A percentile compares a stretch with the other conserved stretches of the same genome.
Evolutionary conservation across 2,113 vertebrate genomes (phyloP).

Genomic region (Seriola dumerili): DNA sequence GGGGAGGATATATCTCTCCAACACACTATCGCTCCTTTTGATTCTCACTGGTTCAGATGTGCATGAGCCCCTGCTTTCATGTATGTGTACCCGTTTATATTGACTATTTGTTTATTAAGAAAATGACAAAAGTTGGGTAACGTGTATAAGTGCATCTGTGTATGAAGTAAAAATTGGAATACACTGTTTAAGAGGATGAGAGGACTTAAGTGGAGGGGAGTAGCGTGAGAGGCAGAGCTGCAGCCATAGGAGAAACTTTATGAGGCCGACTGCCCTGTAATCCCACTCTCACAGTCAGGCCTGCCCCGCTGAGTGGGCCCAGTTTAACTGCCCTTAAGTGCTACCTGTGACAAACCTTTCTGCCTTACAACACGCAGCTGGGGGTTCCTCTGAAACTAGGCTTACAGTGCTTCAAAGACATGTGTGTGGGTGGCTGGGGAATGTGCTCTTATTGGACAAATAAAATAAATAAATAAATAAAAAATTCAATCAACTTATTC

Average conservation of each 20-base stretch:
- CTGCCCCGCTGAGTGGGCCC: conserved; percentile 74
- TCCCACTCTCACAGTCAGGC: conserved; percentile 76
- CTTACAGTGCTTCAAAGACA: conserved; percentile 63
- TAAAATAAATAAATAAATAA: too few relatives aligned
- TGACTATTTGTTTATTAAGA: background rate
- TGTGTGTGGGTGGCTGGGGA: conserved; percentile 57
- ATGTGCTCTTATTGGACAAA: conserved; percentile 19
- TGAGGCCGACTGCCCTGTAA: conserved; percentile 81
- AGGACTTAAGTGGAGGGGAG: conserved; percentile 31
- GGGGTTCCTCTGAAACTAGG: conserved; percentile 61
- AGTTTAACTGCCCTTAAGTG: conserved; percentile 79
- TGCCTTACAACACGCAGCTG: conserved; percentile 69
- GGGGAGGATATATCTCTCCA: conserved; percentile 67
- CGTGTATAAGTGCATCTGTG: background rate
- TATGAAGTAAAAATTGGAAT: background rate
- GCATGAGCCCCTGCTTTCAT: conserved; percentile 2
- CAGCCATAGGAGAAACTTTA: conserved; percentile 81
- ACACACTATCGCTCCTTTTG: conserved; percentile 50
- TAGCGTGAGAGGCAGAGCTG: conserved; percentile 74
- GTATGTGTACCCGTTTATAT: background rate
- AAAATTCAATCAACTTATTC: conserved; percentile 8
- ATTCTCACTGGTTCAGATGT: conserved; percentile 46
- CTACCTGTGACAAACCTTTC: conserved; percentile 81
- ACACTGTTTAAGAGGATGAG: background rate
- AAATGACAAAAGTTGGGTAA: conserved; percentile 6